These are phyloP conservation scores for Nothoprocta pentlandii DNA, from an alignment of 2,113 vertebrate genomes.

Conservation along the genomic window DNA sequence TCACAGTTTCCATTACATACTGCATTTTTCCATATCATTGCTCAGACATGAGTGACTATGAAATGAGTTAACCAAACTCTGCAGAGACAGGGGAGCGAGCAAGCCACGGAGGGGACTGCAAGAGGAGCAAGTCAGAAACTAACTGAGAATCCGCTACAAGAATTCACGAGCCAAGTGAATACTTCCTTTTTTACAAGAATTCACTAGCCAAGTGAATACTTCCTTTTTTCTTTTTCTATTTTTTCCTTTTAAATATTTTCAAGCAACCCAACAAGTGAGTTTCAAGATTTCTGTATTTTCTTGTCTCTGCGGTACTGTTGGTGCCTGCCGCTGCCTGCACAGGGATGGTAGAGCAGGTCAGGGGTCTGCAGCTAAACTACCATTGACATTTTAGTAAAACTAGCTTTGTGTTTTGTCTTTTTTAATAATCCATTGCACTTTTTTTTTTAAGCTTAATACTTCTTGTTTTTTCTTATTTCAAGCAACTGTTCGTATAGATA, in stretches of 20 bases:
- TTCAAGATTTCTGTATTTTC: background rate
- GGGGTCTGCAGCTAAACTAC: background rate
- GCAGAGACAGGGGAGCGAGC: background rate
- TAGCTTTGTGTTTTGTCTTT: background rate
- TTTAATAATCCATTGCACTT: background rate
- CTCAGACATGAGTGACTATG: conserved; percentile 23
- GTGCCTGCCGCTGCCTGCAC: too few relatives aligned
- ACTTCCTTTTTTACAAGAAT: background rate
- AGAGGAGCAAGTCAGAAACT: background rate
- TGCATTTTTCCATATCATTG: conserved; percentile 32
- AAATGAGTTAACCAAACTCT: conserved; percentile 15
- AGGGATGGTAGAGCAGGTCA: too few relatives aligned
- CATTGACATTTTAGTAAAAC: background rate
- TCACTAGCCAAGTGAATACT: background rate
- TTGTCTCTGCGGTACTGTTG: background rate
- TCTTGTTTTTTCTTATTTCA: background rate
- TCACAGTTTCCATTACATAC: conserved; percentile 50
- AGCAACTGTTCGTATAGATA: background rate
- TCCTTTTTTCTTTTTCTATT: background rate
- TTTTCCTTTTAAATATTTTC: background rate
- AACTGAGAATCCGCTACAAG: background rate
- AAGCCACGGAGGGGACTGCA: background rate
- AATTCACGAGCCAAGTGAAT: background rate
- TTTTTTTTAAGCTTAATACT: background rate
- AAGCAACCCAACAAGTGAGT: background rate